Evolutionary conservation across 2,888 invertebrate genomes (phyloP), one percentile per base, ranked within the genome.

Genomic region (Drosophila mayaguana): DNA sequence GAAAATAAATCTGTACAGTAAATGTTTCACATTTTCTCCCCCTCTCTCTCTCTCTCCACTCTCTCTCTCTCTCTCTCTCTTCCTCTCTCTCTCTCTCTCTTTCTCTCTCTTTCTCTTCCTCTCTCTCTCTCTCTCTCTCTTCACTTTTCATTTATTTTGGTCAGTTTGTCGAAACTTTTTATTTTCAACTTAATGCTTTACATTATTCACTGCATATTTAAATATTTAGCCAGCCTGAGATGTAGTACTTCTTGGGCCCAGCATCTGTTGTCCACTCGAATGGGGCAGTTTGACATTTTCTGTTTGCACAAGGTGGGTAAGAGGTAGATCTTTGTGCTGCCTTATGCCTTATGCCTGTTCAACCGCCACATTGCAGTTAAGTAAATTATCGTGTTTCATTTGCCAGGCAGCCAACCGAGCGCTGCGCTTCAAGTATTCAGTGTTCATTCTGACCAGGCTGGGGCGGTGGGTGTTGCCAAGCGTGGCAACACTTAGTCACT

Each of bases 331-430:
- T 57, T 53, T 56, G 40, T 48, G 43, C n/a, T 46, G 28, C n/a
- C 59, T 60, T 18, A 28, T 43, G 20, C 61, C 75, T 54, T 16
- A 42, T 56, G 43, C 38, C 60, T 63, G 69, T 45, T 64, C 70
- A 57, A 40, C 53, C 42, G 64, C 63, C 63, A 45, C 80, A 80
- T 73, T 86, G 85, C 89, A 83, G 78, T 86, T 86, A 86, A 86
- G 86, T 86, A 86, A 86, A 86, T 86, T 86, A 86, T 89, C 88
- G 83, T 86, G 86, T 86, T 86, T 89, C 84, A 85, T 89, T 84
- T 85, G 75, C 82, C 79, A 67, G 61, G 50, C 75, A 60, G 14
- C 61, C 61, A 22, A 14, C 59, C 64, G 63, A 43, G 55, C 43
- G 71, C 70, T 54, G 59, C 38, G 63, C 60, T 57, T 38, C 36